phyloP scores from a whole-genome alignment of 2,888 invertebrate genomes.

The Tortricodes alternella region DNA sequence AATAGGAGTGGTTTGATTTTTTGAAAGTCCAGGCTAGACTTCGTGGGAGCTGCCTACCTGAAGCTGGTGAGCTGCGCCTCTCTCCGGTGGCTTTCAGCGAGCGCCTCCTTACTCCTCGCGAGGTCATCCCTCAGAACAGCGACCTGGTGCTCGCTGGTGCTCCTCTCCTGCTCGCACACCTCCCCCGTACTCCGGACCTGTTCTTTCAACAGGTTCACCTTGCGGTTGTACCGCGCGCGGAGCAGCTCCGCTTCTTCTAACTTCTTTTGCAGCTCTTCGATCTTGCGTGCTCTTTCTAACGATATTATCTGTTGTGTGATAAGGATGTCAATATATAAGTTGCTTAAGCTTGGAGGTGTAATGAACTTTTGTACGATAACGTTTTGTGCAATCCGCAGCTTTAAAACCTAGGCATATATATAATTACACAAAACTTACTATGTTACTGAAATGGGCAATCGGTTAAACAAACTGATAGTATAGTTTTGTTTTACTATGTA shows the following conservation, averaged over 20 bases:
- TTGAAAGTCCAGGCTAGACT: background rate
- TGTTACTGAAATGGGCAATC: no score
- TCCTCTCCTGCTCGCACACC: constrained; percentile 87
- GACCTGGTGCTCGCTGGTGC: constrained; percentile 86
- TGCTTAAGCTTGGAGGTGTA: no score
- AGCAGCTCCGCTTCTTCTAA: constrained; percentile 91
- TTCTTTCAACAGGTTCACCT: constrained; percentile 87
- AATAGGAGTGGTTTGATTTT: background rate
- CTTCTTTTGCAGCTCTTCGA: constrained; percentile 91
- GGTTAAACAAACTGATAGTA: no score
- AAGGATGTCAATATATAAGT: no score
- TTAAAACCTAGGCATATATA: no score
- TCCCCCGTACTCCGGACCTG: constrained; percentile 86
- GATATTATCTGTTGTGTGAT: constrained; percentile 87
- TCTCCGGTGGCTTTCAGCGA: constrained; percentile 88
- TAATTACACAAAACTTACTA: no score
- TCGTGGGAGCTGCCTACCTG: constrained; percentile 61
- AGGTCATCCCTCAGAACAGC: constrained; percentile 89
- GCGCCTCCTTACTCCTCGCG: constrained; percentile 87
- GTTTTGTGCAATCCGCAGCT: no score
- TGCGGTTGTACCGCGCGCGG: constrained; percentile 88
- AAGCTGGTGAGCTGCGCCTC: constrained; percentile 91
- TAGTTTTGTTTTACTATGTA: no score
- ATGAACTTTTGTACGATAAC: no score
- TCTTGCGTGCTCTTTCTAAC: constrained; percentile 90